A percentile compares a stretch with the other conserved stretches of the same genome.
These are phyloP conservation scores for Gavia stellata DNA, from an alignment of 2,113 vertebrate genomes.

Conservation along the genomic window DNA sequence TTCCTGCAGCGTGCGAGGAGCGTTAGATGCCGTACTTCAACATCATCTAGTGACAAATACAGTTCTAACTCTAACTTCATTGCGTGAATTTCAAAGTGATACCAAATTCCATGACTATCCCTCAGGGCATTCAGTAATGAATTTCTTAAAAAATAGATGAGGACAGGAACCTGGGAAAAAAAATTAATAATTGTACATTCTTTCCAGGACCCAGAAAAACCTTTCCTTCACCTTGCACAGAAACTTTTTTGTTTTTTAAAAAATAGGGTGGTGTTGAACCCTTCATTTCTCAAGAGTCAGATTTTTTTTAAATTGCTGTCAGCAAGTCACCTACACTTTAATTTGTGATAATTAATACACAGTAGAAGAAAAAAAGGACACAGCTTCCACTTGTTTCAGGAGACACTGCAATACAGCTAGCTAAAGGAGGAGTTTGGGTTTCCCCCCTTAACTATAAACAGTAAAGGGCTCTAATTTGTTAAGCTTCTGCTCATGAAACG, in stretches of 20 bases:
- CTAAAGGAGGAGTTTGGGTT: background rate
- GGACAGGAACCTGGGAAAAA: background rate
- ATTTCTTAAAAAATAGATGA: background rate
- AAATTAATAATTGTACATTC: background rate
- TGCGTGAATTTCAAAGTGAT: background rate
- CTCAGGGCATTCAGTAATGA: background rate
- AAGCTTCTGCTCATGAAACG: background rate
- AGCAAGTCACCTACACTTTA: background rate
- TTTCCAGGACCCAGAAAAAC: background rate
- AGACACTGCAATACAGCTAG: background rate
- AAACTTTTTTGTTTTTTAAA: background rate
- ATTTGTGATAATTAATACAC: background rate
- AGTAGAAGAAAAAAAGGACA: background rate
- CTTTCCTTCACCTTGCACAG: background rate
- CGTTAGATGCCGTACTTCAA: fast-evolving
- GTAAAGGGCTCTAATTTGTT: background rate
- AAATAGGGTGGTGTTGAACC: background rate
- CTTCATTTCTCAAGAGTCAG: background rate
- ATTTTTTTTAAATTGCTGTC: background rate
- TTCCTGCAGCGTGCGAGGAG: background rate
- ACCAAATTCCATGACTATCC: background rate
- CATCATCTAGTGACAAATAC: background rate
- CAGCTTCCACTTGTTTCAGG: background rate
- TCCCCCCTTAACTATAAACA: background rate
- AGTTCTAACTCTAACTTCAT: background rate